Evolutionary conservation across 2,797 vertebrate species (phyloP).

Genomic region (Dipus sagitta): DNA sequence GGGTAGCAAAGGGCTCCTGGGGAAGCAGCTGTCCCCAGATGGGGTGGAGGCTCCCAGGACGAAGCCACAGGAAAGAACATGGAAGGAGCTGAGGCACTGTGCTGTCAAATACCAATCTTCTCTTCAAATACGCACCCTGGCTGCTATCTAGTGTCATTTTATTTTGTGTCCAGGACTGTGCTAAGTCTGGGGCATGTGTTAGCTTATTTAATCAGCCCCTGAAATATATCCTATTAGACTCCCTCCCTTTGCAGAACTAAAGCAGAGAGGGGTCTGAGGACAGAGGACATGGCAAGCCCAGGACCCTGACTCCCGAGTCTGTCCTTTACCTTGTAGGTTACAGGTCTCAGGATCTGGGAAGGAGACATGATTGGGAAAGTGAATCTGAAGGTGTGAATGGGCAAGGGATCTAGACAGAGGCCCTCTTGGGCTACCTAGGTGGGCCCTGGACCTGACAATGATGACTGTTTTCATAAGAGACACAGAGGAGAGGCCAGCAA

Average conservation of each 20-base stretch:
- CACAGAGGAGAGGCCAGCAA: neutral
- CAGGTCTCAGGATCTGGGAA: too few relatives aligned
- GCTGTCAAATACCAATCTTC: neutral
- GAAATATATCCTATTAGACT: neutral
- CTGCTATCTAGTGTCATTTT: neutral
- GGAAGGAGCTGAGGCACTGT: fast-evolving
- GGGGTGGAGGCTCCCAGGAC: fast-evolving
- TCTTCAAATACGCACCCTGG: neutral
- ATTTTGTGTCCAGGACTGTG: neutral
- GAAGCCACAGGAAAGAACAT: fast-evolving
- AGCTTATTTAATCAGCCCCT: neutral
- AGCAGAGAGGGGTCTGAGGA: neutral
- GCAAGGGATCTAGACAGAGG: neutral
- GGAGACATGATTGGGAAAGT: neutral
- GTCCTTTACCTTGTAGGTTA: fast-evolving
- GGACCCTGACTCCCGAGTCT: neutral
- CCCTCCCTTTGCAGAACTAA: neutral
- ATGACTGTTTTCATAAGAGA: neutral
- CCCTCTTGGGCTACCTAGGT: neutral
- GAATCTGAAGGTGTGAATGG: neutral
- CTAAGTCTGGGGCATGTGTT: neutral
- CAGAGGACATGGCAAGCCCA: neutral
- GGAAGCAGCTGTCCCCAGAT: neutral
- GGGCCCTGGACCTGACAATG: fast-evolving
- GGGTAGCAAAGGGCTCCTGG: fast-evolving